Evolutionary conservation across 2,113 vertebrate species (phyloP), one percentile per base, ranked within the genome.

Genomic region (Saguinus midas): DNA sequence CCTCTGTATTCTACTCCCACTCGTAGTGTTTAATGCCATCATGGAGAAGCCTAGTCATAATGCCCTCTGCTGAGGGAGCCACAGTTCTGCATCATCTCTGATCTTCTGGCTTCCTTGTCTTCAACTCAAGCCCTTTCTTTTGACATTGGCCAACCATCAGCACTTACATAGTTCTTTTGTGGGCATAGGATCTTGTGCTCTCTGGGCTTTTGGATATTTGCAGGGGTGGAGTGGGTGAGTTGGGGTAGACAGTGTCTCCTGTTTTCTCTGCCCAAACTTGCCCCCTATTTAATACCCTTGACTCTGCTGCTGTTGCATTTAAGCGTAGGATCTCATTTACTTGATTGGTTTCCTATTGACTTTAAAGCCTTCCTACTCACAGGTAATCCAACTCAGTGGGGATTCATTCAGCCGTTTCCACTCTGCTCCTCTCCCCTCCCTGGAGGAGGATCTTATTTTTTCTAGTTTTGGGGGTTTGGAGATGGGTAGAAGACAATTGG

Each of bases 11-110:
- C 16, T n/a, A 7, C 8, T 27, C 9, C 5, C 3, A 2, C 0
- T 6, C 58, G 35, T 18, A 16, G 11, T 13, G 0, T 35, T 13
- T 0, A 3, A 18, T 20, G 48, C 0, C 0, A 0, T 27, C 40
- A 6, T 1, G 7, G 32, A 52, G 83, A 72, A 87, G 23, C 27
- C 64, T 25, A 6, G 5, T 12, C 40, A 1, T 0, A 29, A 40
- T 0, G 43, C 37, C 13, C 0, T 20, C 16, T 2, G 9, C 29
- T 2, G 35, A 50, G 37, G 25, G 4, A 23, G 12, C 23, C 11
- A 6, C 23, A 3, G 2, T 11, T 61, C 25, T 1, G 0, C 16
- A 0, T 13, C 11, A 32, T 6, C 21, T n/a, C 70, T 17, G 16
- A 10, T n/a, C 45, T 72, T 64, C 21, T 2, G 29, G 3, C 37